Evolutionary conservation across 2,113 vertebrate species (phyloP).

Genomic region (Cairina moschata): DNA sequence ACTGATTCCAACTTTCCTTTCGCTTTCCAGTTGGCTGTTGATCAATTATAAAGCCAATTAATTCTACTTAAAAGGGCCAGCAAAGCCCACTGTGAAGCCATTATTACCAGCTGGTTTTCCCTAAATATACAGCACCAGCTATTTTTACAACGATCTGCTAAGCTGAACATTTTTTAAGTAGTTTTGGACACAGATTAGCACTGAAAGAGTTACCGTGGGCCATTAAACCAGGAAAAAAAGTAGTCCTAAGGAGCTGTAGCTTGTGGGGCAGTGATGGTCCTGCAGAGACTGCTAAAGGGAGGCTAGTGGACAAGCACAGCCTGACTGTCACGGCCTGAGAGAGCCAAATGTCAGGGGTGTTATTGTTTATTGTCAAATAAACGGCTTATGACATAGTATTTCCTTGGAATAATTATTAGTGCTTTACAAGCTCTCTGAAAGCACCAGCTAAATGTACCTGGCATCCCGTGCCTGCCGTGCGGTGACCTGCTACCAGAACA

Average conservation of each 20-base stretch:
- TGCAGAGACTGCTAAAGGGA: not conserved
- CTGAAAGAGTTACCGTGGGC: not conserved
- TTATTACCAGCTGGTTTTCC: not conserved
- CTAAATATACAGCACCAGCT: not conserved
- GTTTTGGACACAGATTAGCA: not conserved
- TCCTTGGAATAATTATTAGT: constrained; percentile 20
- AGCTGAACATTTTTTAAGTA: not conserved
- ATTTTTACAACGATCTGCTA: not conserved
- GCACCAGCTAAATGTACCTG: not conserved
- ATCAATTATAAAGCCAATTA: not conserved
- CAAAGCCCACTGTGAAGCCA: not conserved
- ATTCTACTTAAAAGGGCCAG: not conserved
- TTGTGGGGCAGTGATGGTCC: not conserved
- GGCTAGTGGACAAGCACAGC: not conserved
- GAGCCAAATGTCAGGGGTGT: not conserved
- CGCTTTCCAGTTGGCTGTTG: not conserved
- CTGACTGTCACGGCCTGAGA: not conserved
- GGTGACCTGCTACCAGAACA: not conserved
- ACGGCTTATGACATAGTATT: constrained; percentile 3
- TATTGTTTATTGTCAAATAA: constrained; percentile 4
- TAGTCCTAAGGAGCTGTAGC: not conserved
- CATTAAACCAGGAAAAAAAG: not conserved
- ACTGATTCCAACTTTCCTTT: not conserved
- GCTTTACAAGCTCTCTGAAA: not conserved
- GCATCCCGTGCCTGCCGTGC: not conserved